A percentile compares a stretch with the other conserved stretches of the same genome.
These are phyloP conservation scores for Cistogaster globosa DNA, from an alignment of 2,888 invertebrate genomes.

Conservation along the genomic window DNA sequence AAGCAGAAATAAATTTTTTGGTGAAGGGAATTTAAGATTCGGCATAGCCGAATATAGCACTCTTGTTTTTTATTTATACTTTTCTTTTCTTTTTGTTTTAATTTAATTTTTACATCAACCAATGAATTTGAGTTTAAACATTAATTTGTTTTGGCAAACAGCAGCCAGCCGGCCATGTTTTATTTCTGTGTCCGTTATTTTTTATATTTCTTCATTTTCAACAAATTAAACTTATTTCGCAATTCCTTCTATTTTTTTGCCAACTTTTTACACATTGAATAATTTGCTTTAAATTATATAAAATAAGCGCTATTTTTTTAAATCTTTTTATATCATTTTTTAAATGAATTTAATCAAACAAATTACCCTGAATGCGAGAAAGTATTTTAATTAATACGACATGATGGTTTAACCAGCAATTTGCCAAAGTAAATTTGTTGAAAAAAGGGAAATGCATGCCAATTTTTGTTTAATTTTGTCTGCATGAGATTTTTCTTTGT, in stretches of 20 bases:
- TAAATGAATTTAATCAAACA: slow-evolving; percentile 51
- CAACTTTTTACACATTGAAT: slow-evolving; percentile 54
- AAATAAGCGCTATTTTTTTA: slow-evolving; percentile 26
- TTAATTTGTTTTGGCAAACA: slow-evolving; percentile 35
- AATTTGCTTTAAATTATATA: slow-evolving; percentile 65
- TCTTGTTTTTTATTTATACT: no score
- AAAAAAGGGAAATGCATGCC: slow-evolving; percentile 23
- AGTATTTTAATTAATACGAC: slow-evolving; percentile 65
- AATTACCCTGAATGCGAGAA: slow-evolving; percentile 50
- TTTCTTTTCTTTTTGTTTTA: no score
- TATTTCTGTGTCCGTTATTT: background rate
- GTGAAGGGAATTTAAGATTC: no score
- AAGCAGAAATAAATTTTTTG: no score
- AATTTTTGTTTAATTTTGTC: slow-evolving; percentile 23
- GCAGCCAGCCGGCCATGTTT: slow-evolving; percentile 26
- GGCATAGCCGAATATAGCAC: no score
- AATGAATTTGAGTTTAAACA: slow-evolving; percentile 33
- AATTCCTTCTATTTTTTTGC: slow-evolving; percentile 37
- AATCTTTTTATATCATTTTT: slow-evolving; percentile 5
- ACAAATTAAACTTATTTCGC: slow-evolving; percentile 31
- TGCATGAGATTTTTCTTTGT: background rate
- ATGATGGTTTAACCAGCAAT: slow-evolving; percentile 46
- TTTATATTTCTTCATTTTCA: background rate
- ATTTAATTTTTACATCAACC: slow-evolving; percentile 6
- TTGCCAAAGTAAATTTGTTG: slow-evolving; percentile 25